Conservation (phyloP, 2,113 vertebrate species). For the Edolisoma coerulescens region DNA sequence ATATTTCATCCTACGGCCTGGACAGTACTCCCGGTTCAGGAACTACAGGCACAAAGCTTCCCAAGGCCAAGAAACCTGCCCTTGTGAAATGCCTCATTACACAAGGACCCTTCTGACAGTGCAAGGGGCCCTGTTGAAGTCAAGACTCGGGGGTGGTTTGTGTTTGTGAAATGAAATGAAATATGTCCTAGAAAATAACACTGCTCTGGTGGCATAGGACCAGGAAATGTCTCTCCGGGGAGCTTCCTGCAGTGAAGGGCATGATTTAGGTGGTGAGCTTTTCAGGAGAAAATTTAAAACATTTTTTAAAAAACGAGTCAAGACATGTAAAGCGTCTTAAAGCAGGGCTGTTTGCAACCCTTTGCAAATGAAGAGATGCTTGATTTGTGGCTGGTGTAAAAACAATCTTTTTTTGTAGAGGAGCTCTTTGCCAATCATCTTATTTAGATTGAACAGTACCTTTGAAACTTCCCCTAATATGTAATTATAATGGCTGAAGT, state of each 20-base stretch:
- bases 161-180: not conserved
- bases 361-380: not conserved
- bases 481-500: not conserved
- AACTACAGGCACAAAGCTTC: not conserved
- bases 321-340: not conserved
- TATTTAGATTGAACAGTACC: not conserved
- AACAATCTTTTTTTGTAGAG: not conserved
- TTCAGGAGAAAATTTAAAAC: not conserved
- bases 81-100: not conserved
- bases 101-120: not conserved
- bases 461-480: not conserved
- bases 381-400: not conserved
- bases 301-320: not conserved
- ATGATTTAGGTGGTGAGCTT: not conserved
- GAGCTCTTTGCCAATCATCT: not conserved
- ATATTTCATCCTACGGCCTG: not conserved
- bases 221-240: not conserved
- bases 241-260: not conserved
- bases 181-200: not conserved
- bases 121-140: not conserved
- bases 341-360: not conserved
- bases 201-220: not conserved
- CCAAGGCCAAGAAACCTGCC: not conserved
- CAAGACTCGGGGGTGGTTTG: accelerated
- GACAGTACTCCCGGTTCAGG: not conserved